phyloP scores from a whole-genome alignment of 2,113 vertebrate genomes.

The Elaphurus davidianus region DNA sequence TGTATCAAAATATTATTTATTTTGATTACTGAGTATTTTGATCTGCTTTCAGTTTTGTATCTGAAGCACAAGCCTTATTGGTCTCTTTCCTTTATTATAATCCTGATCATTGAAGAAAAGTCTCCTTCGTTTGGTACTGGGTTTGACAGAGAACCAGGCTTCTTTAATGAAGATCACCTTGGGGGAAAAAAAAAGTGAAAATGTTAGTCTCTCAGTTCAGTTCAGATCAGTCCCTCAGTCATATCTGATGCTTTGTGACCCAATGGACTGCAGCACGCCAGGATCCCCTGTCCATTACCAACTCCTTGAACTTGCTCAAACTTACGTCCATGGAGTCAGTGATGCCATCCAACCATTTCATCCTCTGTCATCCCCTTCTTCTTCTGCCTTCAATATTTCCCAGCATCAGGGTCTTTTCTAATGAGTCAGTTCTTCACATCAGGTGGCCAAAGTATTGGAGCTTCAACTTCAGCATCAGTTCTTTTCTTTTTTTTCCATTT shows the following conservation, averaged over 20 bases:
- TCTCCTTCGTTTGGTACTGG: background rate
- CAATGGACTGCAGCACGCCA: background rate
- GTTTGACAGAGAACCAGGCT: background rate
- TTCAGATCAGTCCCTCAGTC: background rate
- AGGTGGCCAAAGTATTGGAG: background rate
- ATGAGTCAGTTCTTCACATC: background rate
- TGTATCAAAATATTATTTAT: background rate
- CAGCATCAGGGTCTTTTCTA: background rate
- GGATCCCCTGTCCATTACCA: background rate
- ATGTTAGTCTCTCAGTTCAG: background rate
- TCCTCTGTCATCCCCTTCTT: background rate
- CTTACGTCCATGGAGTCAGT: background rate
- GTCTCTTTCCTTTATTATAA: background rate
- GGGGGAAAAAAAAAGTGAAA: background rate
- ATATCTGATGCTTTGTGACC: background rate
- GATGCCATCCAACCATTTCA: background rate
- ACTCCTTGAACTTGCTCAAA: background rate
- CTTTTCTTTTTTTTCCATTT: background rate
- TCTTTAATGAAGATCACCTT: background rate
- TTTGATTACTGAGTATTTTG: background rate
- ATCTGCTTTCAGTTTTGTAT: background rate
- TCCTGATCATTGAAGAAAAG: background rate
- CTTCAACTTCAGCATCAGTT: background rate
- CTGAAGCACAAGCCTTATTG: background rate
- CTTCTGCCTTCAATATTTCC: background rate